Evolutionary conservation across 2,888 invertebrate species (phyloP), one percentile per base, ranked within the genome.

Genomic region (Epirrhoe alternata): DNA sequence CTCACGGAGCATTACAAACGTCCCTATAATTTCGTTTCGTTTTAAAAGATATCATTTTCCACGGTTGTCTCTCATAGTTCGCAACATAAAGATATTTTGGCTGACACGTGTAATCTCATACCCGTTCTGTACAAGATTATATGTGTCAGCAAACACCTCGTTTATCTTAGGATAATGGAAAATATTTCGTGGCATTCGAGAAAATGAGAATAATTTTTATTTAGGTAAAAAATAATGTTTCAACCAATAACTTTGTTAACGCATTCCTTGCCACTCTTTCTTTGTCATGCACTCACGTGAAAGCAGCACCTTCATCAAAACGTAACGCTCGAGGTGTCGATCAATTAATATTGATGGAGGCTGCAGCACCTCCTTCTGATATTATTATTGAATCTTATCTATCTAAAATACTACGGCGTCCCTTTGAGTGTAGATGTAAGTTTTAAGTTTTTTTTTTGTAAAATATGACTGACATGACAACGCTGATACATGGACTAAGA

Each of bases 121-220:
- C 85, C 81, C 84, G 86, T 85, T 83, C 81, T 84, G 84, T 84
- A 76, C 84, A 81, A 88, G 89, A 89, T 89, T 89, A 90, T 83
- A 81, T 75, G 80, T 87, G 89, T 88, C 89, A 88, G 77, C 86
- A 81, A 80, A 80, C 79, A 84, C 78, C 77, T 78, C 87, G 85
- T 86, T 88, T 87, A 86, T 89, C 86, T 86, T 80, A 78, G 79
- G 83, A 84, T 84, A 86, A 87, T 85, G 84, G 83, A 79, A 81
- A 79, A 83, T 83, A 85, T 83, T 78, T 74, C 77, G 60, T 71
- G 72, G 76, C 72, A 75, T 62, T 75, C 72, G 77, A 73, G 77
- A 74, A 75, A 77, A 74, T 77, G 74, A 77, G 83, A 82, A 59
- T 38, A 59, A 58, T 51, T 59, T 16, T 35, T 50, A 58, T 58